phyloP scores from a whole-genome alignment of 1,140 invertebrate genomes.

The Saccostrea echinata region DNA sequence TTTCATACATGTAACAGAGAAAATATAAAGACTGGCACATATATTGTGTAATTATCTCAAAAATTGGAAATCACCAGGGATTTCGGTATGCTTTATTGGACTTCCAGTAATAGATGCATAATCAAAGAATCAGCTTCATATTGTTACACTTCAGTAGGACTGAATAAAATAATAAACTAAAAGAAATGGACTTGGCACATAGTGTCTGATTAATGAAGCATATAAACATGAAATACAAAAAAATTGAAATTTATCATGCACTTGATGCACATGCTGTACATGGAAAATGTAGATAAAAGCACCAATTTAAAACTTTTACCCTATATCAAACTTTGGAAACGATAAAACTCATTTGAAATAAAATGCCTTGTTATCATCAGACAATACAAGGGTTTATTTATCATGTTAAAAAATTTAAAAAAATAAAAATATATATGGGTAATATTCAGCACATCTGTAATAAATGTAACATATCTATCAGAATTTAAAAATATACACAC shows the following conservation, averaged over 20 bases:
- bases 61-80: no score
- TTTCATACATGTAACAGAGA: no score
- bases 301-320: background rate
- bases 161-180: background rate
- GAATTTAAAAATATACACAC: no score
- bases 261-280: background rate
- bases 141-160: no score
- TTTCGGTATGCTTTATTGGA: no score
- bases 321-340: background rate
- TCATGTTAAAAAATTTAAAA: background rate
- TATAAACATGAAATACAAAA: background rate
- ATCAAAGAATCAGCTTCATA: no score
- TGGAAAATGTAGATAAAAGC: background rate
- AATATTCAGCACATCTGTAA: no score
- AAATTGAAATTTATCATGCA: background rate
- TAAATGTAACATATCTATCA: no score
- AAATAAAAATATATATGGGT: background rate
- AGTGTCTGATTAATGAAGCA: background rate
- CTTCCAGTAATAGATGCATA: no score
- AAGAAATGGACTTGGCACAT: background rate
- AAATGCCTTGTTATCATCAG: background rate
- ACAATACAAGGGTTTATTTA: conserved; percentile 3
- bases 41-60: no score
- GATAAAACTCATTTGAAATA: background rate
- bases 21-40: no score